These are phyloP conservation scores for Apomyelois bistriatella DNA, from an alignment of 2,888 invertebrate genomes.

Conservation along the genomic window DNA sequence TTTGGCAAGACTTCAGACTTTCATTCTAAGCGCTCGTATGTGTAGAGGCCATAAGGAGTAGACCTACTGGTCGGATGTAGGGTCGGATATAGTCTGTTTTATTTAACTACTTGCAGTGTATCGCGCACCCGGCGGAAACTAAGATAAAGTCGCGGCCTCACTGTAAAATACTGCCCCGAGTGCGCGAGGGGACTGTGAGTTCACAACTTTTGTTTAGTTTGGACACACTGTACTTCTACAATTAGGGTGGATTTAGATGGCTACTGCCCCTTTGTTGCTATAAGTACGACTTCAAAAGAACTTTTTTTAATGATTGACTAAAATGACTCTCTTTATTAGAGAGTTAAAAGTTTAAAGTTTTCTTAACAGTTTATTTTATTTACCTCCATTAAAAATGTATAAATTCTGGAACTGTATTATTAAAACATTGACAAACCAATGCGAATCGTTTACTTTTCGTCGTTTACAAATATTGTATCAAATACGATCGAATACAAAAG, in stretches of 20 bases:
- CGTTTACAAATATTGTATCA: too few relatives aligned
- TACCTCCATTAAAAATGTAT: too few relatives aligned
- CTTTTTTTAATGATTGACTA: too few relatives aligned
- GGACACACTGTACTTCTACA: not conserved
- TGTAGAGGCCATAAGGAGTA: slow-evolving; percentile 1
- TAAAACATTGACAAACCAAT: too few relatives aligned
- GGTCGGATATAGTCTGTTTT: slow-evolving; percentile 47
- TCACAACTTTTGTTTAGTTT: slow-evolving; percentile 11
- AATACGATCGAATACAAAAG: too few relatives aligned
- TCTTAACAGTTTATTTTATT: too few relatives aligned
- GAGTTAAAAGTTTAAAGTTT: too few relatives aligned
- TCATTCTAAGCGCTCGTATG: not conserved
- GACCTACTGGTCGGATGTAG: slow-evolving; percentile 3
- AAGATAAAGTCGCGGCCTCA: slow-evolving; percentile 71
- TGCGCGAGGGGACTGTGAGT: slow-evolving; percentile 24
- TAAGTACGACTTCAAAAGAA: too few relatives aligned
- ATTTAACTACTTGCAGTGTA: slow-evolving; percentile 74
- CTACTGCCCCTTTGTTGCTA: not conserved
- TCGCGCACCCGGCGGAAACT: slow-evolving; percentile 72
- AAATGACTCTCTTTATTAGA: too few relatives aligned
- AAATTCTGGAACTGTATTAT: too few relatives aligned
- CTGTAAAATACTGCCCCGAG: slow-evolving; percentile 55
- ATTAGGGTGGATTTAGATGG: slow-evolving; percentile 2
- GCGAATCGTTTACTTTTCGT: too few relatives aligned
- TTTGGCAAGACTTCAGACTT: too few relatives aligned